Evolutionary conservation across 1,140 invertebrate genomes (phyloP).

Genomic region (Tetramorium simillimum): DNA sequence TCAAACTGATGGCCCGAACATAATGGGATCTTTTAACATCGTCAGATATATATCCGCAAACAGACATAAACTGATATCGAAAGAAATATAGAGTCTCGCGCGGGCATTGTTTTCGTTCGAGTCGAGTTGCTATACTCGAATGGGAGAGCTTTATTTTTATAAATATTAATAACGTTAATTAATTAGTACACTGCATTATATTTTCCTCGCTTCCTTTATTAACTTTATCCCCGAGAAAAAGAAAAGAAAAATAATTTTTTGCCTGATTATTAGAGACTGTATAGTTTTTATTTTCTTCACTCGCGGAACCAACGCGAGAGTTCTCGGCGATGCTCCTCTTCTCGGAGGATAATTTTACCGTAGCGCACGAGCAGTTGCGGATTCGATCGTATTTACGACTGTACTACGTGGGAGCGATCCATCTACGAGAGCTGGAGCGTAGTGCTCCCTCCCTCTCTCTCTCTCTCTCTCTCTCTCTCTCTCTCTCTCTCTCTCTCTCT

Average conservation of each 20-base stretch:
- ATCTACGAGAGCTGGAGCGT: not conserved
- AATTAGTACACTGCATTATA: not conserved
- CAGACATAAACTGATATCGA: not conserved
- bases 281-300: constrained; percentile 7
- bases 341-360: constrained; percentile 24
- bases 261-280: not conserved
- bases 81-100: not conserved
- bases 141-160: not conserved
- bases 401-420: constrained; percentile 2
- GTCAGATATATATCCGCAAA: not conserved
- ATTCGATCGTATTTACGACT: constrained; percentile 49
- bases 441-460: not conserved
- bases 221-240: not conserved
- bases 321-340: not conserved
- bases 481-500: not conserved
- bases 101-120: not conserved
- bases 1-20: constrained; percentile 28
- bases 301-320: constrained; percentile 7
- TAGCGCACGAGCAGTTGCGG: not conserved
- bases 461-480: not conserved
- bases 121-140: not conserved
- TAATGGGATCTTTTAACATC: constrained; percentile 8
- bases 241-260: not conserved
- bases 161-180: constrained; percentile 8
- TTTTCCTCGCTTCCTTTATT: not conserved